Evolutionary conservation across 2,888 invertebrate genomes (phyloP).

Genomic region (Sturmia bella): DNA sequence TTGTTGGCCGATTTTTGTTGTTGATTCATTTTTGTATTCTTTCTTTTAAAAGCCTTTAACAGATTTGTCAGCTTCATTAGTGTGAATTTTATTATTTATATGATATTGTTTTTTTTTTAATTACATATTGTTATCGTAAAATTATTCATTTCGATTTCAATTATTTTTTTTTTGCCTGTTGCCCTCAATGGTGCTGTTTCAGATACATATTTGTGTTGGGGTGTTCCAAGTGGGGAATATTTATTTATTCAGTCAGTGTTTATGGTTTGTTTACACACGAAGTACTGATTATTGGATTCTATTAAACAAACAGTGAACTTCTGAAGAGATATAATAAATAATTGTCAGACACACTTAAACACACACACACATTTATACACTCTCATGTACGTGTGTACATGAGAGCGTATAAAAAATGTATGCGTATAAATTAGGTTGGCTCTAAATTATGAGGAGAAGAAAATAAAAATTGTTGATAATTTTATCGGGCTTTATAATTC

Average conservation of each 20-base stretch:
- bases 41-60: neutral
- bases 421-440: too few relatives aligned
- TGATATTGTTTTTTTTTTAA: neutral
- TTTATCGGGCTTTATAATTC: too few relatives aligned
- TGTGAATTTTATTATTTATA: neutral
- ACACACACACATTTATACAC: neutral
- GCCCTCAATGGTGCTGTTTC: neutral
- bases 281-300: slow-evolving; percentile 41
- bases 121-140: slow-evolving; percentile 12
- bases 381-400: neutral
- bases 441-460: too few relatives aligned
- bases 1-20: slow-evolving; percentile 19
- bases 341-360: too few relatives aligned
- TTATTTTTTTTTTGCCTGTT: slow-evolving; percentile 12
- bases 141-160: slow-evolving; percentile 29
- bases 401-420: neutral
- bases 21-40: neutral
- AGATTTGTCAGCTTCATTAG: neutral
- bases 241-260: slow-evolving; percentile 40
- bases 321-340: slow-evolving; percentile 18
- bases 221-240: neutral
- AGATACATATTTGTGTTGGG: neutral
- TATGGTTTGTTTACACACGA: slow-evolving; percentile 60
- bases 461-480: too few relatives aligned
- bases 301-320: slow-evolving; percentile 34